Conservation (phyloP, 2,797 vertebrate species). For the Masticophis lateralis region DNA sequence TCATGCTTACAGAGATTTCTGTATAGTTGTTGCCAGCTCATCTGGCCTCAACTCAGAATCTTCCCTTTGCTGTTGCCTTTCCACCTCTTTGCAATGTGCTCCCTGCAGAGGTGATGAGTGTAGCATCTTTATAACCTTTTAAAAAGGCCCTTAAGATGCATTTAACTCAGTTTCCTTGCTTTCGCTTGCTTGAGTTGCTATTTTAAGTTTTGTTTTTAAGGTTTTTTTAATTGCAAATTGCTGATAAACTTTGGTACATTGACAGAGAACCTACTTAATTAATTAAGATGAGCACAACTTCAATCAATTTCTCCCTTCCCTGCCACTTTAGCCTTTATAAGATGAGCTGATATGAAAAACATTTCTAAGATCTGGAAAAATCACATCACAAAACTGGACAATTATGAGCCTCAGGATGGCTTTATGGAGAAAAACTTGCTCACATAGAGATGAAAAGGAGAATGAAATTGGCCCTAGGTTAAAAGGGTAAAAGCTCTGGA, state of each 20-base stretch:
- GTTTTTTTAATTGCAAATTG: not conserved
- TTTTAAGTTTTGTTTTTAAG: not conserved
- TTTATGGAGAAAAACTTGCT: conserved; percentile 6
- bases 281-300: not conserved
- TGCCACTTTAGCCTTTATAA: not conserved
- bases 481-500: conserved; percentile 46
- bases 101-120: not conserved
- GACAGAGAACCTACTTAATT: not conserved
- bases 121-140: not conserved
- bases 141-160: not conserved
- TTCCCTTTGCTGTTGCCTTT: not conserved
- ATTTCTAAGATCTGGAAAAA: conserved; percentile 1
- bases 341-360: not conserved
- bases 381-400: not conserved
- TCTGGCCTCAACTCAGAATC: not conserved
- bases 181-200: not conserved
- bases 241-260: not conserved
- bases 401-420: not conserved
- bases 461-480: conserved; percentile 26
- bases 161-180: not conserved
- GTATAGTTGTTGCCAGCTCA: not conserved
- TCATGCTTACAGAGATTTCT: not conserved
- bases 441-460: not conserved
- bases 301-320: not conserved
- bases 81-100: not conserved